Evolutionary conservation across 1,140 invertebrate species (phyloP), one percentile per base, ranked within the genome.

Genomic region (Bombus confusus): DNA sequence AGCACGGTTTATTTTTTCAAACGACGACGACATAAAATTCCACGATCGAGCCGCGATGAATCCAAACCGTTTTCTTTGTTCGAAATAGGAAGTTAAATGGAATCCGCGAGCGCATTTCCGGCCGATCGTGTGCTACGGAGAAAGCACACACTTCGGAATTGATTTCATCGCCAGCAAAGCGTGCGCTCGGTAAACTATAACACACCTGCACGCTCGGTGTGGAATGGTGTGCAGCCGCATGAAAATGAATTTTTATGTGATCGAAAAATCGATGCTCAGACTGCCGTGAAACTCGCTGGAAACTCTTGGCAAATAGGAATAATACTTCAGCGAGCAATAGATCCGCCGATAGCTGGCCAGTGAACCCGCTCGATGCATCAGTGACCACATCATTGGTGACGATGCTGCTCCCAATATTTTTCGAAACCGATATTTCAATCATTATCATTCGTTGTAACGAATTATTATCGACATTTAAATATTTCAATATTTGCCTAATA

Each of bases 91-190:
- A 83, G 80, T 66, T 47, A 68, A 76, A 62, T 52, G 59, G 41
- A 34, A 76, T 62, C 73, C 25, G 52, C 18, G 74, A 87, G 52
- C 41, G 81, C 73, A 72, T 85, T 88, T 83, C 83, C 88, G 88
- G 88, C 43, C 85, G 77, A 85, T 86, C 88, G 75, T 88, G 43
- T 28, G 75, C 82, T 25, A 76, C 22, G 59, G 86, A 86, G 89
- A 90, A 90, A 90, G 89, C 81, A 43, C 57, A 39, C n/a, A 52
- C 62, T 69, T 86, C 37, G 69, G 83, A 90, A 90, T 90, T 90
- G 86, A 90, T 90, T 90, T 90, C 80, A 87, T 90, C 86, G 89
- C 64, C 85, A 68, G 73, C 59, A 83, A 83, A 83, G 41, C 73
- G 73, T 83, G 43, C 41, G 31, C 73, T 52, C 59, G 57, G 39